These are phyloP conservation scores for Pectinophora gossypiella DNA, from an alignment of 1,140 invertebrate genomes.

Conservation along the genomic window DNA sequence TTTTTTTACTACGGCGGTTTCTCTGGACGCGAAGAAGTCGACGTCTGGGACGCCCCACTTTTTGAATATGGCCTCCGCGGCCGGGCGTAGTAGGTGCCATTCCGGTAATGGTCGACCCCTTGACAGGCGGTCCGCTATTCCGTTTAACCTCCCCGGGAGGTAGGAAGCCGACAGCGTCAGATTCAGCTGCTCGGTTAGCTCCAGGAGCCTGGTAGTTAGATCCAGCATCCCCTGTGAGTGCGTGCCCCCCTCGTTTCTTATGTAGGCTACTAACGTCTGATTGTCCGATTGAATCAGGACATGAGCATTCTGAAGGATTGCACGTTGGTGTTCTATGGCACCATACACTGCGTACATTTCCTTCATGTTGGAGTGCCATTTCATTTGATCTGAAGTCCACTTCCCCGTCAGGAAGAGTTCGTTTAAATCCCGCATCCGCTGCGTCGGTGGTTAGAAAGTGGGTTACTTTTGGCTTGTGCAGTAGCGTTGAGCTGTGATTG, in stretches of 20 bases:
- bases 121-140: slow-evolving; percentile 34
- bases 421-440: background rate
- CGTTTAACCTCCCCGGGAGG: slow-evolving; percentile 39
- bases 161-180: slow-evolving; percentile 30
- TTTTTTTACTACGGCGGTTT: slow-evolving; percentile 24
- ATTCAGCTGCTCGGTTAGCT: background rate
- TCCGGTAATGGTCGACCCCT: slow-evolving; percentile 30
- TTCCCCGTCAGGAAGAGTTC: background rate
- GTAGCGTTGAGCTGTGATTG: too few relatives aligned
- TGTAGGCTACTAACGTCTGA: background rate
- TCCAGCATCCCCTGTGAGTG: background rate
- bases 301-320: background rate
- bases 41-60: slow-evolving; percentile 33
- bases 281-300: background rate
- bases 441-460: background rate
- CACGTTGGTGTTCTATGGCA: background rate
- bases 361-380: background rate
- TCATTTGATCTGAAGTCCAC: background rate
- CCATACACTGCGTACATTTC: background rate
- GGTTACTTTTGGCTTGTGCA: too few relatives aligned
- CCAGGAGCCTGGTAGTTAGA: background rate
- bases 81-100: slow-evolving; percentile 37
- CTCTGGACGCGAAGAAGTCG: slow-evolving; percentile 35
- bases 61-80: slow-evolving; percentile 24
- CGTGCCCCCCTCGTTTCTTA: background rate